Conservation (phyloP, 2,797 vertebrate genomes). For the Bovichtus diacanthus region DNA sequence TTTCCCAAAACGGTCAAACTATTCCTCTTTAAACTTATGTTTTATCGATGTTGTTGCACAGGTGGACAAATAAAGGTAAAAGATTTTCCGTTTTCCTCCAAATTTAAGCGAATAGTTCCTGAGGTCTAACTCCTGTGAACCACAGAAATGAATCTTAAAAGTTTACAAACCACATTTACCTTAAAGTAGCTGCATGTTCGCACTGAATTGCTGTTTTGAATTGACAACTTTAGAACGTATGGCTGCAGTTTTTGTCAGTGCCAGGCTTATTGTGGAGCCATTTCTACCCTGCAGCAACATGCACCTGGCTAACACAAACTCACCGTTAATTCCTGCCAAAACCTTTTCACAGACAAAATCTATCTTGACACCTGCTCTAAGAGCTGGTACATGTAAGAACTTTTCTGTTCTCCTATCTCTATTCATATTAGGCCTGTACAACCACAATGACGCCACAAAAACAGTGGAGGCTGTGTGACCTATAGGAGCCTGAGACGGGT, state of each 20-base stretch:
- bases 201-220: not conserved
- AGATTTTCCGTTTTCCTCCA: not conserved
- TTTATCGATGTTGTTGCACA: not conserved
- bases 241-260: not conserved
- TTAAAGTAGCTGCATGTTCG: slow-evolving; percentile 12
- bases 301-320: slow-evolving; percentile 7
- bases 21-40: not conserved
- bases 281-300: not conserved
- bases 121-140: slow-evolving; percentile 4
- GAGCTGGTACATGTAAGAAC: not conserved
- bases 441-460: slow-evolving; percentile 5
- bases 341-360: not conserved
- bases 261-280: not conserved
- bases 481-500: slow-evolving; percentile 27
- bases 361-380: not conserved
- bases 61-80: not conserved
- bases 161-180: slow-evolving; percentile 15
- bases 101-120: not conserved
- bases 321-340: not conserved
- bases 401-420: not conserved
- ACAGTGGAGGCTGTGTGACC: slow-evolving; percentile 9
- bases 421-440: not conserved
- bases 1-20: not conserved
- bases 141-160: slow-evolving; percentile 1
- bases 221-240: not conserved